Evolutionary conservation across 2,113 vertebrate species (phyloP), one percentile per base, ranked within the genome.

Genomic region (Aptenodytes patagonicus): DNA sequence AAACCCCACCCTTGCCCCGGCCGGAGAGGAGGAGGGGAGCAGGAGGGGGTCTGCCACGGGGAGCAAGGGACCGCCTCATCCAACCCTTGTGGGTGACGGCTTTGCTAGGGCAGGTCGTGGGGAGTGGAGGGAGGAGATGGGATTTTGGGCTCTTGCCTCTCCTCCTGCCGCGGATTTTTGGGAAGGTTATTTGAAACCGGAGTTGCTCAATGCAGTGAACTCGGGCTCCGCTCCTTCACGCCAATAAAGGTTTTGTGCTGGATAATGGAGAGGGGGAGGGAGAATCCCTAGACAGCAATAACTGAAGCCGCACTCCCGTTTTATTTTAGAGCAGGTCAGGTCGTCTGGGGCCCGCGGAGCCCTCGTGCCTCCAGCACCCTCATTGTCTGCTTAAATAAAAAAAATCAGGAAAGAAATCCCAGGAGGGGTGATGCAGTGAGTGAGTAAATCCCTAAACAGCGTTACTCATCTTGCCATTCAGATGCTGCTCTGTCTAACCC

Each of bases 311-410:
- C 69, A 5, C 42, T 87, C 18, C 12, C 8, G 1, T 65, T 82
- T 83, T 34, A 44, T 68, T 94, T 77, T 15, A 82, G 69, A 91
- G 80, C 20, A 24, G 92, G 83, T 88, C 87, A 46, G 91, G 81
- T 68, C 13, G 0, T 9, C 22, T 15, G 0, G 70, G 22, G 57
- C 80, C 28, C 0, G 0, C 0, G 0, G 54, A 90, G 93, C 70
- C 78, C 11, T 89, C 2, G 6, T 46, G 94, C 84, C 69, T 90
- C 68, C 92, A 78, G 61, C 92, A 83, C 88, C 71, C 75, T 92
- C 86, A 89, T 90, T 70, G 90, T 85, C 75, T 90, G 58, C 79
- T 83, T 49, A 29, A 68, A 25, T 36, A 17, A 38, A 18, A 66
- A 13, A 38, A 25, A 13, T 4, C 7, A 52, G 51, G 46, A 11